Evolutionary conservation across 2,113 vertebrate species (phyloP).

Genomic region (Coregonus clupeaformis): DNA sequence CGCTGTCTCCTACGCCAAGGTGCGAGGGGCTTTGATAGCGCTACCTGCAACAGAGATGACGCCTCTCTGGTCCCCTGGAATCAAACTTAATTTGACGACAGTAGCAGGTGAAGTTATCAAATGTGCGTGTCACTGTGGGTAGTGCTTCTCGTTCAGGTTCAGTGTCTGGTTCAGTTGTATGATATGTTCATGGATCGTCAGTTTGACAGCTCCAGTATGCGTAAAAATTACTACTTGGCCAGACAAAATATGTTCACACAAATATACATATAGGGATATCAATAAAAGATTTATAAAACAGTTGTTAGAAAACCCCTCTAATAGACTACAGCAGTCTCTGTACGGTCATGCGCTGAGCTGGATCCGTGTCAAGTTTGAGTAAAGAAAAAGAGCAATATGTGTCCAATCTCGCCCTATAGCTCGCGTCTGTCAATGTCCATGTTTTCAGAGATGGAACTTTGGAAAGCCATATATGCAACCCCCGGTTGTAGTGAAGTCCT

Average conservation of each 20-base stretch:
- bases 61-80: constrained; percentile 13
- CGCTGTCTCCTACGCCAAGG: constrained; percentile 3
- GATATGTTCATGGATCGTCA: constrained; percentile 41
- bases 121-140: constrained; percentile 23
- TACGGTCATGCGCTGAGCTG: neutral
- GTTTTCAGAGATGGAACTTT: constrained; percentile 67
- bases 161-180: constrained; percentile 39
- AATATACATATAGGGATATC: constrained; percentile 25
- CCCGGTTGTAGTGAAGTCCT: constrained; percentile 8
- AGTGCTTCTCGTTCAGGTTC: constrained; percentile 31
- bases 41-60: constrained; percentile 15
- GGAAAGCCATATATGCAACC: constrained; percentile 56
- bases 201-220: constrained; percentile 39
- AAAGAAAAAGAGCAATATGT: constrained; percentile 18
- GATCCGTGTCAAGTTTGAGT: constrained; percentile 33
- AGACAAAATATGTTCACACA: constrained; percentile 17
- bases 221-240: constrained; percentile 14
- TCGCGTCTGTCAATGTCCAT: constrained; percentile 70
- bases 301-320: neutral
- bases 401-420: constrained; percentile 58
- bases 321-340: no score
- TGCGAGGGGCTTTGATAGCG: neutral
- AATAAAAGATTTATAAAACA: neutral
- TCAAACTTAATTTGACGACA: constrained; percentile 39
- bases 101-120: constrained; percentile 1